These are phyloP conservation scores for Brachyhypopomus occidentalis DNA, from an alignment of 2,113 vertebrate species.

Conservation along the genomic window DNA sequence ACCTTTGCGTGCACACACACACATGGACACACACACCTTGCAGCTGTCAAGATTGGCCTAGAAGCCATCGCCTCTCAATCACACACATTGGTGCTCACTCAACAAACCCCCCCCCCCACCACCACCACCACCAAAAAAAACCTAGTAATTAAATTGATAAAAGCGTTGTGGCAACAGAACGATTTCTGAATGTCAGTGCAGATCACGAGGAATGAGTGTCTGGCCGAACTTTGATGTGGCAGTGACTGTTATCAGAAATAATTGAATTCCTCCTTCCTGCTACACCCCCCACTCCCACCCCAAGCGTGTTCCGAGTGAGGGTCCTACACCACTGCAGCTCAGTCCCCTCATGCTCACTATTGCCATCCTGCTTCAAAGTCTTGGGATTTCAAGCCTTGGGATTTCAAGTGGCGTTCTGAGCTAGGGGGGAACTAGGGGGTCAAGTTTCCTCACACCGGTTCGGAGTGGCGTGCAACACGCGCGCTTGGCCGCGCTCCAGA, in stretches of 20 bases:
- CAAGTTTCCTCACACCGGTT: too few species aligned
- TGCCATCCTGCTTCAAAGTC: not conserved
- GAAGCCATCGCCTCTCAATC: conserved; percentile 3
- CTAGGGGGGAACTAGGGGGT: too few species aligned
- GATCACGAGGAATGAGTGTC: conserved; percentile 62
- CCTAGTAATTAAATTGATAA: conserved; percentile 81
- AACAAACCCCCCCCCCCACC: too few species aligned
- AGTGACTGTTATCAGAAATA: conserved; percentile 77
- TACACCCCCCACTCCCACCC: not conserved
- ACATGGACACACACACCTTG: not conserved
- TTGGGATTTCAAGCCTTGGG: too few species aligned
- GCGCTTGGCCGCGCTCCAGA: conserved; percentile 45
- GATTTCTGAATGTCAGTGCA: conserved; percentile 59
- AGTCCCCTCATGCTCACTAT: not conserved
- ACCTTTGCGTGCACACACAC: not conserved
- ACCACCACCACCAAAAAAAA: too few species aligned
- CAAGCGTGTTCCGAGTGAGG: not conserved
- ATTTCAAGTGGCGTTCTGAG: too few species aligned
- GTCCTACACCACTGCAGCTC: conserved; percentile 3
- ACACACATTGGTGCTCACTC: conserved; percentile 34
- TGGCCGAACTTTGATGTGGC: conserved; percentile 79
- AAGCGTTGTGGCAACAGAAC: conserved; percentile 74
- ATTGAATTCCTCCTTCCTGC: conserved; percentile 2
- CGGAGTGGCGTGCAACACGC: conserved; percentile 54
- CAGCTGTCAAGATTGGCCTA: conserved; percentile 34